A percentile compares a stretch with the other conserved stretches of the same genome.
These are phyloP conservation scores for Peromyscus melanophrys DNA, from an alignment of 2,797 vertebrate genomes.

Conservation along the genomic window DNA sequence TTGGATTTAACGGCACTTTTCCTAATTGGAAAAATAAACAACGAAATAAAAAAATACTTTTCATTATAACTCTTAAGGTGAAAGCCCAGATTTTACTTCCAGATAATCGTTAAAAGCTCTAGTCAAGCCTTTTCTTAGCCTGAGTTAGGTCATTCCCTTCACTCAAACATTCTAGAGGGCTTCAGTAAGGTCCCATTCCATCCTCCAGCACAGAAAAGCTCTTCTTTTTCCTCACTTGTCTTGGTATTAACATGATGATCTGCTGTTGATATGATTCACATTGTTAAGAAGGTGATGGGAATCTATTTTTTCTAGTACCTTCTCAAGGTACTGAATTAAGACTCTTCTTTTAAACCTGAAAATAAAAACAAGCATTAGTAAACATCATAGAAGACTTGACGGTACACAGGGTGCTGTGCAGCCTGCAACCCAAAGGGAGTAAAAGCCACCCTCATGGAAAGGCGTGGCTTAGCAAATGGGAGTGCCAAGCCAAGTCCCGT, in stretches of 20 bases:
- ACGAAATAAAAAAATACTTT: slow-evolving; percentile 86
- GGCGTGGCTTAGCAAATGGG: slow-evolving; percentile 4
- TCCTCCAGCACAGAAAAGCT: slow-evolving; percentile 86
- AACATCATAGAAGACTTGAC: neutral
- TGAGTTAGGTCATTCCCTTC: slow-evolving; percentile 86
- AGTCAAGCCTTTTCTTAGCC: slow-evolving; percentile 85
- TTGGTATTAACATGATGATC: slow-evolving; percentile 88
- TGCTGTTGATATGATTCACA: slow-evolving; percentile 93
- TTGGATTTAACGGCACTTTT: slow-evolving; percentile 87
- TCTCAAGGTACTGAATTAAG: slow-evolving; percentile 98
- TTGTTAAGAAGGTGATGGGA: slow-evolving; percentile 89
- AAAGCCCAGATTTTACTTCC: slow-evolving; percentile 87
- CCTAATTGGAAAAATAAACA: slow-evolving; percentile 83
- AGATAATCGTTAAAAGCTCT: slow-evolving; percentile 84
- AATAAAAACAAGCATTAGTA: slow-evolving; percentile 59
- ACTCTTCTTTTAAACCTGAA: slow-evolving; percentile 98
- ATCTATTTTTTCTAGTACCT: slow-evolving; percentile 93
- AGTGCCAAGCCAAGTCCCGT: neutral
- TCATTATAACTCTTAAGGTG: slow-evolving; percentile 87
- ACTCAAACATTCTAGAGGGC: slow-evolving; percentile 84
- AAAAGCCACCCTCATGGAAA: neutral
- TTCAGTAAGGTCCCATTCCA: slow-evolving; percentile 83
- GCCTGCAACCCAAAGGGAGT: neutral
- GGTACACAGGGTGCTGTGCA: neutral
- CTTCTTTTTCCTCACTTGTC: slow-evolving; percentile 84